Percentiles rank a stretch among this genome's conserved stretches.
Evolutionary conservation across 1,140 invertebrate species (phyloP).

Genomic region (Apis dorsata): DNA sequence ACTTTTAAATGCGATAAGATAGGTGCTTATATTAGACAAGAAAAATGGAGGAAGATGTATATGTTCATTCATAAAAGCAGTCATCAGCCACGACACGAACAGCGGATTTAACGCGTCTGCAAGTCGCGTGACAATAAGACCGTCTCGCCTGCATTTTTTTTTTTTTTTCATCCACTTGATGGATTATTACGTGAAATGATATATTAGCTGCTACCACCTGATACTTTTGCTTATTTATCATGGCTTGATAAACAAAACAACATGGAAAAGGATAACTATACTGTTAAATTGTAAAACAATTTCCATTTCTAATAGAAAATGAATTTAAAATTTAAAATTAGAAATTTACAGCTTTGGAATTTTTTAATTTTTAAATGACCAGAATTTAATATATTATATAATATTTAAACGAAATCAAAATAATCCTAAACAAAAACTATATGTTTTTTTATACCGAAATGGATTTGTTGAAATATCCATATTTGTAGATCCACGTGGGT

Average conservation of each 20-base stretch:
- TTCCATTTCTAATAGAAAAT: no score
- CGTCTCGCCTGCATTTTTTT: not conserved
- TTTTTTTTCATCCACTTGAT: conserved; percentile 18
- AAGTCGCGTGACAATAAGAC: conserved; percentile 41
- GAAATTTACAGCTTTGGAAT: fast-evolving
- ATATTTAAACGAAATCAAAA: no score
- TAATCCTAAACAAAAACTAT: no score
- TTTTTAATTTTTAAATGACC: no score
- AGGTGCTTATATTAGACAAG: not conserved
- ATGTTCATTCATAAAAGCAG: conserved; percentile 5
- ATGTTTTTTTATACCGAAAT: no score
- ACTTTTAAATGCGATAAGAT: not conserved
- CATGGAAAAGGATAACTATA: no score
- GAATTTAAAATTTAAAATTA: not conserved
- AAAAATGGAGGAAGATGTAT: not conserved
- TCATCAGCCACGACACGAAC: conserved; percentile 2
- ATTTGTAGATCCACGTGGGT: no score
- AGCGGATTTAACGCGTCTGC: conserved; percentile 1
- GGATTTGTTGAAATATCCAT: no score
- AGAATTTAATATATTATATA: no score
- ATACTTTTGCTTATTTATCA: not conserved
- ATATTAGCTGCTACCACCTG: conserved; percentile 24
- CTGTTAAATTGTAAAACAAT: not conserved
- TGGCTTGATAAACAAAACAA: not conserved
- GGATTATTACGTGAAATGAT: conserved; percentile 33